Conservation (phyloP, 2,888 invertebrate genomes). For the Diarsia rubi region DNA sequence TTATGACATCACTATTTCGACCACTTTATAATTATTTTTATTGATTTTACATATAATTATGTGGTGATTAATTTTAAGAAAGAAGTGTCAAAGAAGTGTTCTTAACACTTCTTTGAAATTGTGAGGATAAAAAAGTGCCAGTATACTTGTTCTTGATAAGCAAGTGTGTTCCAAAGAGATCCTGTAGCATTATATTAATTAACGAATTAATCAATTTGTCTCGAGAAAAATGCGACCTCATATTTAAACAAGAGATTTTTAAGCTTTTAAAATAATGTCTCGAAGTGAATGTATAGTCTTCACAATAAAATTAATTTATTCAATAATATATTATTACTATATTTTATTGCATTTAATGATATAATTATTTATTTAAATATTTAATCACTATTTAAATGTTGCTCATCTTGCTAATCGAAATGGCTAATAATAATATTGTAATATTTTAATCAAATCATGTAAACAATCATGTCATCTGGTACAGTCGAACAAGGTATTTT, state of each 20-base stretch:
- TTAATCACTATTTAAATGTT: conserved; percentile 6
- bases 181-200: background rate
- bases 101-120: background rate
- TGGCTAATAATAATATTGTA: conserved; percentile 2
- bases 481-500: no score
- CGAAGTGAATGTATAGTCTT: conserved; percentile 2
- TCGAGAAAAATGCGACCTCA: background rate
- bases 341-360: conserved; percentile 37
- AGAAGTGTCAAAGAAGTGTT: no score
- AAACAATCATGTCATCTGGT: no score
- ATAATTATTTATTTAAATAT: conserved; percentile 15
- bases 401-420: conserved; percentile 23
- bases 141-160: background rate
- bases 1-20: background rate
- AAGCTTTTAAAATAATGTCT: background rate
- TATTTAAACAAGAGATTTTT: background rate
- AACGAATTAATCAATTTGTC: background rate
- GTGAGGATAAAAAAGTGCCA: no score
- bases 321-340: background rate
- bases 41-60: background rate
- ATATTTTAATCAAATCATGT: conserved; percentile 18
- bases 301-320: conserved; percentile 3
- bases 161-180: background rate
- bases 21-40: background rate
- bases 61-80: background rate